These are phyloP conservation scores for Coptodon rendalli DNA, from an alignment of 2,113 vertebrate species.

Conservation along the genomic window DNA sequence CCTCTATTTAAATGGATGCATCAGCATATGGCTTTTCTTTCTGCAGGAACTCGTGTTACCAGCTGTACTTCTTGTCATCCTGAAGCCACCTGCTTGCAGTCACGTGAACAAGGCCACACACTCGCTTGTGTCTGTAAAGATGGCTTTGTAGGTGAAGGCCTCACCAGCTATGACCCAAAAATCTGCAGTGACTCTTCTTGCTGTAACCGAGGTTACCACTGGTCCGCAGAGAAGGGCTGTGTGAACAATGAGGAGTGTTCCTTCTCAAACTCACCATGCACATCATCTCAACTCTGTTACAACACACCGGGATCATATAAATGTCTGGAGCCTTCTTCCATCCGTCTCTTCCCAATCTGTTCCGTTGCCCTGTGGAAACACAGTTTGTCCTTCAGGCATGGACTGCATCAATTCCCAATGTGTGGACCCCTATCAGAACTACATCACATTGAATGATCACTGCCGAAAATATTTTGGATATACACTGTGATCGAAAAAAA, in stretches of 20 bases:
- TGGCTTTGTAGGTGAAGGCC: constrained; percentile 51
- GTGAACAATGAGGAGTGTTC: constrained; percentile 52
- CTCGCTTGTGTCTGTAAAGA: constrained; percentile 38
- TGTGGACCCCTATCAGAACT: constrained; percentile 32
- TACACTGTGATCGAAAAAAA: background rate
- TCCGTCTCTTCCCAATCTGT: background rate
- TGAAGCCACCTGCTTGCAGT: constrained; percentile 13
- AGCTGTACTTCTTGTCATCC: constrained; percentile 32
- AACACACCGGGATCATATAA: constrained; percentile 24
- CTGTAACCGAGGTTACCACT: constrained; percentile 8
- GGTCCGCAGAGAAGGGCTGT: constrained; percentile 32
- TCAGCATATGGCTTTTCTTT: background rate
- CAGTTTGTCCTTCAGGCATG: constrained; percentile 1
- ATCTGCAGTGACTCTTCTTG: constrained; percentile 1
- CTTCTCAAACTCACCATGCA: constrained; percentile 4
- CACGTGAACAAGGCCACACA: background rate
- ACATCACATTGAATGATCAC: constrained; percentile 24
- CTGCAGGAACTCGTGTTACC: constrained; percentile 9
- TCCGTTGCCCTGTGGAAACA: background rate
- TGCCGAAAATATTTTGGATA: background rate
- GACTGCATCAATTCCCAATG: constrained; percentile 27
- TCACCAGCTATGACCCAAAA: constrained; percentile 29
- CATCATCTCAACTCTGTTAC: background rate
- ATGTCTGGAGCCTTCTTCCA: background rate
- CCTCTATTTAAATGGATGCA: background rate